Base-by-base conservation (phyloP, 1,140 invertebrate genomes). In the Triops cancriformis region DNA sequence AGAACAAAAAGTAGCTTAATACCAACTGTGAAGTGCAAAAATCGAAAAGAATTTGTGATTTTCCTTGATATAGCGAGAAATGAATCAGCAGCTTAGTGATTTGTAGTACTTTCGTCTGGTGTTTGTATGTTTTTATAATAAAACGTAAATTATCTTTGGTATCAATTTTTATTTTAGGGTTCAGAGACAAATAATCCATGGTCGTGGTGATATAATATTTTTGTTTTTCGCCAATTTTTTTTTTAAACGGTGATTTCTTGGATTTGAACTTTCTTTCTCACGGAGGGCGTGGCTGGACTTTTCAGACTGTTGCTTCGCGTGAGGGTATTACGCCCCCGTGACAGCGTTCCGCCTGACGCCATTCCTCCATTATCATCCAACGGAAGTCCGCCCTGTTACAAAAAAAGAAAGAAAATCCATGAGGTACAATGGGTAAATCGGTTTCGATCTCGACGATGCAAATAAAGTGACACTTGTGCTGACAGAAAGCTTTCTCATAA, bases 201-300 rank as follows among this genome's bases (percentile, higher is more conserved):
- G 51, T 64, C 0, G 14, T 64, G 14, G 23, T 64, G 51, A 64
- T 64, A 64, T 64, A 64, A n/a, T 18, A 64, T 64, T n/a, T 23
- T n/a, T 0, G 0, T 64, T 64, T 64, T 23, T 64, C 18, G 18
- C 51, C 51, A 18, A 64, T 0, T n/a, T 7, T 37, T 37, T 37
- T 37, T 23, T 64, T 18, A 64, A 7, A 64, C 51, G 51, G 51
- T 64, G 51, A 64, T 64, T 64, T 64, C 51, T 23, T 64, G 51
- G 51, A 64, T 64, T 64, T 64, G 51, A 64, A 64, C 51, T 64
- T 64, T 64, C 51, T 64, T 64, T 64, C 23, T 64, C 23, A 23
- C 9, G 51, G 51, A 64, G 23, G 51, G 51, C 51, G 51, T 64
- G 51, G 51, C 51, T n/a, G 51, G 51, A 23, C 1, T 64, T 64